These are phyloP conservation scores for Rhynchophorus ferrugineus DNA, from an alignment of 1,140 invertebrate genomes.

Conservation along the genomic window DNA sequence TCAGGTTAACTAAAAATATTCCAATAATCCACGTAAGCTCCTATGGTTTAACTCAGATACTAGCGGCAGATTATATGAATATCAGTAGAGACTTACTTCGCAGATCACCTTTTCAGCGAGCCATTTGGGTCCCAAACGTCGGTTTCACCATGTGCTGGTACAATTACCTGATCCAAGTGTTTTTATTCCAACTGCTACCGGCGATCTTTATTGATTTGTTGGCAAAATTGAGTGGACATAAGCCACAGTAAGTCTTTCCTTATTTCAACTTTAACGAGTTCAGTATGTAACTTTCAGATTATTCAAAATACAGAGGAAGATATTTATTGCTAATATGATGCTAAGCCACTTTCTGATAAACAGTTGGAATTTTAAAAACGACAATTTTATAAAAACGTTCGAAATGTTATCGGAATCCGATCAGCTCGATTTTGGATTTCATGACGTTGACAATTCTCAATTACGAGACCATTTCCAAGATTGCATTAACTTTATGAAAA, in stretches of 20 bases:
- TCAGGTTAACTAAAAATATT: too few relatives aligned
- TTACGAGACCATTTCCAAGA: too few relatives aligned
- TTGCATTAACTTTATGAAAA: not conserved
- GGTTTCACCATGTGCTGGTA: slow-evolving; percentile 43
- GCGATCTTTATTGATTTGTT: slow-evolving; percentile 59
- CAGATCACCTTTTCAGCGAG: slow-evolving; percentile 59
- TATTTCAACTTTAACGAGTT: not conserved
- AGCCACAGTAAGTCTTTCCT: slow-evolving; percentile 60
- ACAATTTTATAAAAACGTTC: slow-evolving; percentile 50
- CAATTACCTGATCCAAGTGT: slow-evolving; percentile 47
- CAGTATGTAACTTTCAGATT: slow-evolving; percentile 48
- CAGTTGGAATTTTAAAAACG: slow-evolving; percentile 74
- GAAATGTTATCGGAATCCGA: slow-evolving; percentile 1
- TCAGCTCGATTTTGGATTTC: not conserved
- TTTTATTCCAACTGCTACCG: slow-evolving; percentile 61
- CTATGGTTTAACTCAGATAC: too few relatives aligned
- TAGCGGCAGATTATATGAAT: too few relatives aligned
- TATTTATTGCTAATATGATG: slow-evolving; percentile 66
- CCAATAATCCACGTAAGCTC: too few relatives aligned
- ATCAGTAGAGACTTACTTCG: too few relatives aligned
- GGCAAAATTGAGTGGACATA: slow-evolving; percentile 51
- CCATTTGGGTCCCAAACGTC: slow-evolving; percentile 58
- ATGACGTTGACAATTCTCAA: not conserved
- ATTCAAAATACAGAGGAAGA: slow-evolving; percentile 69
- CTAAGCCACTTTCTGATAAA: slow-evolving; percentile 70